Evolutionary conservation across 2,113 vertebrate species (phyloP), one percentile per base, ranked within the genome.

Genomic region (Ictalurus furcatus): DNA sequence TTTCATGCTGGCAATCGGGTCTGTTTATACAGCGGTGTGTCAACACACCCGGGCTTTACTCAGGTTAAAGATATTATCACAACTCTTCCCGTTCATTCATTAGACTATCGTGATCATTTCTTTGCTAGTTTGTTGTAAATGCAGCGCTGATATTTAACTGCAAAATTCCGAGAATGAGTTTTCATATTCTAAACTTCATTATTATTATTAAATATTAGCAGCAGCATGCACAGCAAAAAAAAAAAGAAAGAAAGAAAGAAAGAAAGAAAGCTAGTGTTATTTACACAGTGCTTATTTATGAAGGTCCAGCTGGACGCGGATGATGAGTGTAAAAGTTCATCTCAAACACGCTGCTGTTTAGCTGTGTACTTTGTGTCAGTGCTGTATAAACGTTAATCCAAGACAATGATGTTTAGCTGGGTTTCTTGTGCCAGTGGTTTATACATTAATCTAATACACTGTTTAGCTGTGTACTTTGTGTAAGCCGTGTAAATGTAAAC

Each of bases 301-400:
- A 48, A 1, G 58, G 21, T 28, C 37, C 59, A 67, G 23, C 83
- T 28, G 61, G 37, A 44, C 83, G 0, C 61, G 4, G 14, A 61
- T 69, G 40, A 85, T 4, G 63, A 85, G 8, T 69, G 28, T 84
- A 65, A 84, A 65, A 84, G 83, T 85, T 85, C 28, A 85, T 85
- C 37, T 85, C n/a, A 54, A 52, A 69, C 61, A 52, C 40, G 9
- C 61, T 85, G 61, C 30, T 69, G 28, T 85, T 69, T 30, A 69
- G 14, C 25, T 48, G 59, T 85, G 83, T 52, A 67, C 61, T 85
- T 85, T 67, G 37, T 63, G 83, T 65, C 61, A 85, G 83, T 65
- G 61, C 2, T 83, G 81, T 65, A 84, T 65, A 48, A 63, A 84
- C 48, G 59, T 84, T 65, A 44, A 84, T 84, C 80, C 82, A 28